Conservation (phyloP, 2,113 vertebrate genomes). For the Prunella himalayana region DNA sequence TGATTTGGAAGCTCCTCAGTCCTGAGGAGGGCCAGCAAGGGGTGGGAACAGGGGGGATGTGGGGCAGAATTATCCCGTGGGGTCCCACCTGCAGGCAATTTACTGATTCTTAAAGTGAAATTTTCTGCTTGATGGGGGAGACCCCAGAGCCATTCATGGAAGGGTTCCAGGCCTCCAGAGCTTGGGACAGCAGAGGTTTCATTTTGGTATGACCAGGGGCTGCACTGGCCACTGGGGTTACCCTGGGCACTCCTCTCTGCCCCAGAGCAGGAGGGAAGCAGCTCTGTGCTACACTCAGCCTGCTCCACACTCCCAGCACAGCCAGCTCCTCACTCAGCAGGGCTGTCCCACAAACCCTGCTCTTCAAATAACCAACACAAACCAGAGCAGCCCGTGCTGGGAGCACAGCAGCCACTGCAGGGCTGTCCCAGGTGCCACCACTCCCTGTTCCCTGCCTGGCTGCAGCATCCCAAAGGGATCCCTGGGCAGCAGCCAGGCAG, state of each 20-base stretch:
- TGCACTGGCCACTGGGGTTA: neutral
- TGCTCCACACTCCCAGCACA: neutral
- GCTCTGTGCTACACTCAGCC: neutral
- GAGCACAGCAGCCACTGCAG: neutral
- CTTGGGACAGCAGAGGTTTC: accelerated
- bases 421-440: neutral
- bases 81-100: neutral
- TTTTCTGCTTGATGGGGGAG: neutral
- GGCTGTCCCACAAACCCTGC: neutral
- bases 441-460: neutral
- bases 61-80: accelerated
- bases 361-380: neutral
- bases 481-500: neutral
- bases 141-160: neutral
- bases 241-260: neutral
- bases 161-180: neutral
- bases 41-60: neutral
- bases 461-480: neutral
- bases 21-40: neutral
- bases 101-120: neutral
- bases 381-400: accelerated
- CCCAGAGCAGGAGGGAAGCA: neutral
- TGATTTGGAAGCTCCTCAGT: neutral
- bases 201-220: neutral
- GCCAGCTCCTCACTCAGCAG: neutral